Base-by-base conservation (phyloP, 2,888 invertebrate genomes). In the Girardia tigrina region DNA sequence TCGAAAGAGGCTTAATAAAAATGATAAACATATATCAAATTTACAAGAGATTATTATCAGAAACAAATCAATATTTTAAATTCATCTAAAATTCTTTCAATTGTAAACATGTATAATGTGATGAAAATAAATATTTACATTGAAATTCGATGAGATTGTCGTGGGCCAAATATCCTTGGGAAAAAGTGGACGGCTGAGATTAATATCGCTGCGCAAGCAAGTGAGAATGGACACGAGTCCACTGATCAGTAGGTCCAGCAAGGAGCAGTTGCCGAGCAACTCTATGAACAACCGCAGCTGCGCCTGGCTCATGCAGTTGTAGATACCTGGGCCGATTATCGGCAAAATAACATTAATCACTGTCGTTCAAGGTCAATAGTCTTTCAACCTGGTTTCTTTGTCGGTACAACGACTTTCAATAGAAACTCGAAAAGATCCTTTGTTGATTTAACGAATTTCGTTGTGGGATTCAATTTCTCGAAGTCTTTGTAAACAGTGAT, bases 81-180 rank as follows among this genome's bases (percentile, higher is more conserved):
- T n/a, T n/a, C n/a, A n/a, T n/a, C n/a, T n/a, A n/a, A n/a, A n/a
- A n/a, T n/a, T n/a, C n/a, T n/a, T n/a, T n/a, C n/a, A n/a, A n/a
- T n/a, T n/a, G n/a, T n/a, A n/a, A n/a, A n/a, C n/a, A n/a, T n/a
- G n/a, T n/a, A n/a, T n/a, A n/a, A n/a, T n/a, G n/a, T n/a, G n/a
- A n/a, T n/a, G n/a, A n/a, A n/a, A n/a, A n/a, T n/a, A 56, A 56
- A 12, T 2, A n/a, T 23, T 56, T 12, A 56, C 56, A 56, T 56
- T 56, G n/a, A 56, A 56, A 56, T 56, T 56, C 23, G 56, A 56
- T 6, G 56, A 56, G n/a, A 56, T 56, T 23, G 56, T 56, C 23
- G 56, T 56, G n/a, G 56, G 56, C 56, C 56, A 56, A n/a, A 56
- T 56, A n/a, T 56, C 56, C 23, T 56, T 56, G 4, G 56, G 56